Base-by-base conservation (phyloP, 2,113 vertebrate species). In the Herpailurus yagouaroundi region DNA sequence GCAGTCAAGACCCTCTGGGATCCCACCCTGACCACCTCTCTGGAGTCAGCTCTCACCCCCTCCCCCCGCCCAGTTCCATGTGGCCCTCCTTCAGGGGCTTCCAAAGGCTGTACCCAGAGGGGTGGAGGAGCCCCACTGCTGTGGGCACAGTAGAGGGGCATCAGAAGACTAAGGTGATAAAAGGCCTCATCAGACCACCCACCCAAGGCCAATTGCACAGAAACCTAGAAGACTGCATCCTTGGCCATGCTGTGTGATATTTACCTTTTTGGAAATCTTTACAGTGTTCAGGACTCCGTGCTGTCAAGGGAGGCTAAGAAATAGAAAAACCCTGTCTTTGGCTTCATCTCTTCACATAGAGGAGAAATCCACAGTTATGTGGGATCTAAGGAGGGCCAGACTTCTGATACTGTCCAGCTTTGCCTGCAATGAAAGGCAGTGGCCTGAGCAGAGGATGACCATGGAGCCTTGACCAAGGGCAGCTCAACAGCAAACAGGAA, bases 331-430 rank as follows among this genome's bases (percentile, higher is more conserved):
- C 36, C 97, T 73, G 89, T 64, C 80, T 97, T 96, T 97, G 88
- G 76, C 63, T 96, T 98, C 98, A 94, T 98, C 80, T 98, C 84
- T n/a, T 12, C 66, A 97, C 94, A 97, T 97, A 95, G 85, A 73
- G 95, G 87, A 95, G 92, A 97, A 98, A 96, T 94, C 91, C 10
- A 79, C 38, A 95, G 97, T 92, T 96, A 81, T 86, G 76, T 90
- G 92, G 50, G 50, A 96, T 88, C 64, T 45, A 85, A 90, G 80
- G 91, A 92, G 55, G 95, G 92, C 89, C 97, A 95, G 13, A 21
- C 95, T 95, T 74, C 94, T 98, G 97, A 98, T 55, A 93, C 82
- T 98, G 60, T 95, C 90, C 98, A 98, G 96, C 73, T 94, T 95
- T 95, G 94, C 69, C 76, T 91, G n/a, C 77, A 77, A 77, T 93